Evolutionary conservation across 30 jellyfish, hydroid and myxozoan genomes (phyloP).

Genomic region (Catostylus mosaicus): DNA sequence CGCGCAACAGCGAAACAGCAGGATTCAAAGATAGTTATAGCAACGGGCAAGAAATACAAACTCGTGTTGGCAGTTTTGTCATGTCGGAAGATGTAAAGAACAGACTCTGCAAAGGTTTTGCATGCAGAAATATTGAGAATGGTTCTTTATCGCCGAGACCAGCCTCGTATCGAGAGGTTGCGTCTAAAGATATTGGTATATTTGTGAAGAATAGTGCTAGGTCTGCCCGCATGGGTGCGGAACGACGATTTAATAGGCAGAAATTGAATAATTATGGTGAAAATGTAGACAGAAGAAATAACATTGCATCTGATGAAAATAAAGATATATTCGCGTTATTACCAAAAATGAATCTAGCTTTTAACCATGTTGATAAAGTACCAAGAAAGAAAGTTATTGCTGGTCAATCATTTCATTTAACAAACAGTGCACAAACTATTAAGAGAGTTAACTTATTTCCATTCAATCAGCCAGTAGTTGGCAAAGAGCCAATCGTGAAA

Average conservation of each 20-base stretch:
- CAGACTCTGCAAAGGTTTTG: constrained; percentile 48
- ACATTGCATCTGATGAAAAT: neutral
- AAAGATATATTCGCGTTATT: neutral
- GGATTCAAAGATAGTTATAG: neutral
- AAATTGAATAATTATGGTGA: neutral
- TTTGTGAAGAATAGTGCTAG: neutral
- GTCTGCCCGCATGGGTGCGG: neutral
- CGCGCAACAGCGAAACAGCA: neutral
- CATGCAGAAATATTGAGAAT: neutral
- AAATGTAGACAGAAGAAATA: neutral
- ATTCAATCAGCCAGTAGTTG: constrained; percentile 3
- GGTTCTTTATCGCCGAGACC: neutral
- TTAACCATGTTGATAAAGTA: neutral
- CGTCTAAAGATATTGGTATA: neutral
- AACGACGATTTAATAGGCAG: neutral
- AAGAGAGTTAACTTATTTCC: constrained; percentile 31
- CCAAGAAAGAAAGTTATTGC: constrained; percentile 33
- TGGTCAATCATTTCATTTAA: constrained; percentile 8
- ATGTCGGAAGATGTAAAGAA: constrained; percentile 13
- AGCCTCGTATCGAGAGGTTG: neutral
- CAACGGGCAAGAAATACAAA: neutral
- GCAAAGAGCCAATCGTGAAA: neutral
- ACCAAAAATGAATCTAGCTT: neutral
- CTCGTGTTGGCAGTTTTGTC: constrained; percentile 44
- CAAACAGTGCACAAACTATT: constrained; percentile 9